phyloP scores from a whole-genome alignment of 2,797 vertebrate species.

The Cuculus canorus region DNA sequence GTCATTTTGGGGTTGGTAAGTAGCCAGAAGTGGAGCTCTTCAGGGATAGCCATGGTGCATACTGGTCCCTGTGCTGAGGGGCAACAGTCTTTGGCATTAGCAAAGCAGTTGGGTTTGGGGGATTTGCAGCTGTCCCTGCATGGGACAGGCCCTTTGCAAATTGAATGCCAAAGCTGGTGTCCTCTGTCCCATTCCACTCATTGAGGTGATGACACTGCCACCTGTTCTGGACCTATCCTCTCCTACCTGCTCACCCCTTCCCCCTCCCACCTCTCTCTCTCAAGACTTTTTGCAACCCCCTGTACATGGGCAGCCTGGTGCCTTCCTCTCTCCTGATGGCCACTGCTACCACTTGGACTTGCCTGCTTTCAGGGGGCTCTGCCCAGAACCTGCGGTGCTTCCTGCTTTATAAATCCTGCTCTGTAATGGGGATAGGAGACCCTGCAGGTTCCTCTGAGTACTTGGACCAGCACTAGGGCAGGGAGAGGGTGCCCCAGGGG shows the following conservation, averaged over 20 bases:
- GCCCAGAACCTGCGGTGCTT: conserved; percentile 12
- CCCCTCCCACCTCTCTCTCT: background rate
- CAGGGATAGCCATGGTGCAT: background rate
- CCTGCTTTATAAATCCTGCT: conserved; percentile 25
- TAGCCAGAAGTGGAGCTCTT: background rate
- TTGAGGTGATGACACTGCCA: background rate
- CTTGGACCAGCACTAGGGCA: background rate
- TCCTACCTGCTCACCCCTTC: background rate
- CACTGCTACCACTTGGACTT: conserved; percentile 68
- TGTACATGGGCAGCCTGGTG: conserved; percentile 72
- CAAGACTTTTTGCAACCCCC: conserved; percentile 73
- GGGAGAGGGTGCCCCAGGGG: background rate
- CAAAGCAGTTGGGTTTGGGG: background rate
- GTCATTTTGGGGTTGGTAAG: conserved; percentile 73
- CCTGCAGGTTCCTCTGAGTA: background rate
- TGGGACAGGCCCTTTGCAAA: background rate
- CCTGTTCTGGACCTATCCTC: background rate
- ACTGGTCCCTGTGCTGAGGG: background rate
- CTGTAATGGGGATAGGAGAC: background rate
- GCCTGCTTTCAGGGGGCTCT: conserved; percentile 30
- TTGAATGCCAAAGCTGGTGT: background rate
- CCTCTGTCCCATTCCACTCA: background rate
- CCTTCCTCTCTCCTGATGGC: conserved; percentile 68
- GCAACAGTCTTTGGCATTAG: background rate
- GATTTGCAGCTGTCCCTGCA: background rate